Conservation (phyloP, 2,888 invertebrate species). For the Callimorpha dominula region DNA sequence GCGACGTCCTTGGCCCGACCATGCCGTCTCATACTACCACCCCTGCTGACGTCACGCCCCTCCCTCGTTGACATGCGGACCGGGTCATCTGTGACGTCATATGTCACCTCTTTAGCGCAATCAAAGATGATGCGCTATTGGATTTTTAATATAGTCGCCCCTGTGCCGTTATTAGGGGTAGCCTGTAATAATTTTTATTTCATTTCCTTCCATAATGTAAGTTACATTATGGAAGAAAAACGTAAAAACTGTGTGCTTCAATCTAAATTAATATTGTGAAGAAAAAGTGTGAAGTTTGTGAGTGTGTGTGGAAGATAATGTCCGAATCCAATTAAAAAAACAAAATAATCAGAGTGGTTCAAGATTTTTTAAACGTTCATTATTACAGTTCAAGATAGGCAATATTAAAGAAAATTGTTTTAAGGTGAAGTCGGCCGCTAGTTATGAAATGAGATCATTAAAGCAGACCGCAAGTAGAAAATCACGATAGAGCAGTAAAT, state of each 20-base stretch:
- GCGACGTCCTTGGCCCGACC: conserved; percentile 84
- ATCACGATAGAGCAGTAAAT: conserved; percentile 49
- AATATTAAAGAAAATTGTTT: background rate
- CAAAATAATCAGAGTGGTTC: background rate
- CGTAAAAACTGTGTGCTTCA: background rate
- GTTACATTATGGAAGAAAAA: too few relatives aligned
- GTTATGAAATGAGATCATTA: background rate
- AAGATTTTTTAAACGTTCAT: background rate
- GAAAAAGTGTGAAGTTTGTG: background rate
- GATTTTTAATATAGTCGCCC: conserved; percentile 35
- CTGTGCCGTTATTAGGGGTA: background rate
- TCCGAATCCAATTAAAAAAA: background rate
- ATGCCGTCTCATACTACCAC: conserved; percentile 71
- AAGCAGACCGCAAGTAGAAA: background rate
- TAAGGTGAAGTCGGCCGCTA: background rate
- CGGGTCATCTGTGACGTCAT: conserved; percentile 79
- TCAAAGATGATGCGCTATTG: conserved; percentile 54
- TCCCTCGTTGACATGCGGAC: conserved; percentile 70
- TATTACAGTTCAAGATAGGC: background rate
- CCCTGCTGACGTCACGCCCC: conserved; percentile 75
- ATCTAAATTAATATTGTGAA: background rate
- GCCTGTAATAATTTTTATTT: conserved; percentile 10
- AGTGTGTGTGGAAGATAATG: background rate
- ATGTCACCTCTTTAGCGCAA: conserved; percentile 55
- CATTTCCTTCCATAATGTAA: too few relatives aligned